phyloP scores from a whole-genome alignment of 2,113 vertebrate genomes.

The Pluvianellus socialis region DNA sequence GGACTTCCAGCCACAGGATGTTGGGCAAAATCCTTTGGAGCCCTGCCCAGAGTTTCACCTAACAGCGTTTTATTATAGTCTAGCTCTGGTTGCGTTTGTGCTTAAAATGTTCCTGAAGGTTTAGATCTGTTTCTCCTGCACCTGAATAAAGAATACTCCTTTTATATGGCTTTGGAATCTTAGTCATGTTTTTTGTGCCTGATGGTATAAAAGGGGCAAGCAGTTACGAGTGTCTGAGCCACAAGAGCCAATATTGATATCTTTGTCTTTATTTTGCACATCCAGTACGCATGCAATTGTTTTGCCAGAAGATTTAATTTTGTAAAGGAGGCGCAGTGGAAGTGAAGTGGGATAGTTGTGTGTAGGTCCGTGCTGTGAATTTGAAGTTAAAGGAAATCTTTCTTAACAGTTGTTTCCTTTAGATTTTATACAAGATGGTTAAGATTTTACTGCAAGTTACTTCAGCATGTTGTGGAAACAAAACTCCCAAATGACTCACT shows the following conservation, averaged over 20 bases:
- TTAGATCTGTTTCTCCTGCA: neutral
- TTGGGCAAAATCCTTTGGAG: constrained; percentile 42
- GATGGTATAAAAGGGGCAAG: neutral
- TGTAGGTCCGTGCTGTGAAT: neutral
- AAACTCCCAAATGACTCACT: neutral
- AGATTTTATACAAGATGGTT: neutral
- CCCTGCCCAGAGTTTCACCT: constrained; percentile 43
- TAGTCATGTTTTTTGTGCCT: neutral
- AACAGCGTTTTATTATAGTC: neutral
- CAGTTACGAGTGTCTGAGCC: neutral
- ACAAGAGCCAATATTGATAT: neutral
- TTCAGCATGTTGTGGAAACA: neutral
- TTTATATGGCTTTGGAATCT: constrained; percentile 1
- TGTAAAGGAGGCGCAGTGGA: neutral
- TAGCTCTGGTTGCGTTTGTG: neutral
- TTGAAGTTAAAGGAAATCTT: constrained; percentile 26
- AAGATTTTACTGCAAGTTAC: neutral
- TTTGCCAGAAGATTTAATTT: neutral
- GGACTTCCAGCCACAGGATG: neutral
- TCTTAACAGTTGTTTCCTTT: neutral
- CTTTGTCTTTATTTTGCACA: neutral
- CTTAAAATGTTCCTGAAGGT: constrained; percentile 39
- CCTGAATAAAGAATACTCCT: constrained; percentile 1
- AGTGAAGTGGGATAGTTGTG: neutral
- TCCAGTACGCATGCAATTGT: neutral